Conservation (phyloP, 2,113 vertebrate species). For the Boleophthalmus pectinirostris region DNA sequence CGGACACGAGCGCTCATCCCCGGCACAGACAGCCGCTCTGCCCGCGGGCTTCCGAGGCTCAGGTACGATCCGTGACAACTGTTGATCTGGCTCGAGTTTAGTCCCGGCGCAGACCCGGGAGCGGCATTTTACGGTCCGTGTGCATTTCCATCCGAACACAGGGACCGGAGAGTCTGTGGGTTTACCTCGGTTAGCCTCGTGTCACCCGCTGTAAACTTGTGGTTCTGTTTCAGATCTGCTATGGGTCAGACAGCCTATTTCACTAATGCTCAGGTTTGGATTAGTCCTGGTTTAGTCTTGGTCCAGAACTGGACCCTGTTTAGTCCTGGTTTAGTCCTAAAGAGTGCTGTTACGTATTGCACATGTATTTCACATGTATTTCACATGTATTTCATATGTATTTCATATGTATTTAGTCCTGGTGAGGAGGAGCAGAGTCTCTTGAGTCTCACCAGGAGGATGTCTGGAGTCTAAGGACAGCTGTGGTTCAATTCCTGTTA, state of each 20-base stretch:
- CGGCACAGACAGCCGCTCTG: background rate
- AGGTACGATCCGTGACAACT: slow-evolving; percentile 26
- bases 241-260: background rate
- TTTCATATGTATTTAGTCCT: too few relatives aligned
- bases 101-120: background rate
- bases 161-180: background rate
- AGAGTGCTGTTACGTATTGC: too few relatives aligned
- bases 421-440: too few relatives aligned
- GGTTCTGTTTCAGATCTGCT: background rate
- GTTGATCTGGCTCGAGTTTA: slow-evolving; percentile 30
- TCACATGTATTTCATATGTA: too few relatives aligned
- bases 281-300: background rate
- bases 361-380: too few relatives aligned
- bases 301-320: background rate
- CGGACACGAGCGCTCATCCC: background rate
- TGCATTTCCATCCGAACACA: background rate
- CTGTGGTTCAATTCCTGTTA: background rate
- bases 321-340: background rate
- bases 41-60: background rate
- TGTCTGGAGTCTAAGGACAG: too few relatives aligned
- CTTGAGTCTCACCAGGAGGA: too few relatives aligned
- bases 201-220: background rate
- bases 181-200: background rate
- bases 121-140: background rate
- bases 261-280: background rate